Conservation (phyloP, 2,888 invertebrate genomes). For the Resseliella maxima region DNA sequence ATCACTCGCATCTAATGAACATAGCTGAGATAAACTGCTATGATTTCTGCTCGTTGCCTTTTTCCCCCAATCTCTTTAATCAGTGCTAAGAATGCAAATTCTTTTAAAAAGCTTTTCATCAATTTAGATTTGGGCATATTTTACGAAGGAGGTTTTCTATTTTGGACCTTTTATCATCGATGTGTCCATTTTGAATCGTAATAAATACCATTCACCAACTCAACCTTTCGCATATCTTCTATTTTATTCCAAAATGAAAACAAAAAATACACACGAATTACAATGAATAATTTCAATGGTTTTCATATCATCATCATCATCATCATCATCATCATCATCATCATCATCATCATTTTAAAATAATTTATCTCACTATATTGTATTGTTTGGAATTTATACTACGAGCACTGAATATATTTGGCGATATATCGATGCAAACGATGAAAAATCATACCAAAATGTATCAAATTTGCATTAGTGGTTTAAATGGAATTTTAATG, state of each 20-base stretch:
- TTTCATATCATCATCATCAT: too few relatives aligned
- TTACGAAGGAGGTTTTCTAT: neutral
- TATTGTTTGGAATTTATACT: too few relatives aligned
- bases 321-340: too few relatives aligned
- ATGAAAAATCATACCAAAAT: neutral
- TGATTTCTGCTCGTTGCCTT: neutral
- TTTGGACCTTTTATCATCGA: neutral
- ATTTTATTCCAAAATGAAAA: too few relatives aligned
- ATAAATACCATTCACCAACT: neutral
- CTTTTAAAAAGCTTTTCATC: neutral
- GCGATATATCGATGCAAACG: neutral
- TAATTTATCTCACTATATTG: too few relatives aligned
- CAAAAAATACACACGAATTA: too few relatives aligned
- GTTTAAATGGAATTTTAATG: neutral
- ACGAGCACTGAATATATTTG: neutral
- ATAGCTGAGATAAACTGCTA: neutral
- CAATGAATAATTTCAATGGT: too few relatives aligned
- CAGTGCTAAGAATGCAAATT: neutral
- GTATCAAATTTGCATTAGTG: neutral
- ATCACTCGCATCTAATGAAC: neutral
- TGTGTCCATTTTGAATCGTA: neutral
- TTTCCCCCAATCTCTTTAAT: neutral
- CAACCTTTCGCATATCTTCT: too few relatives aligned
- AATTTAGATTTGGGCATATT: neutral
- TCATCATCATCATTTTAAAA: too few relatives aligned